Evolutionary conservation across 2,113 vertebrate genomes (phyloP), one percentile per base, ranked within the genome.

Genomic region (Myodes glareolus): DNA sequence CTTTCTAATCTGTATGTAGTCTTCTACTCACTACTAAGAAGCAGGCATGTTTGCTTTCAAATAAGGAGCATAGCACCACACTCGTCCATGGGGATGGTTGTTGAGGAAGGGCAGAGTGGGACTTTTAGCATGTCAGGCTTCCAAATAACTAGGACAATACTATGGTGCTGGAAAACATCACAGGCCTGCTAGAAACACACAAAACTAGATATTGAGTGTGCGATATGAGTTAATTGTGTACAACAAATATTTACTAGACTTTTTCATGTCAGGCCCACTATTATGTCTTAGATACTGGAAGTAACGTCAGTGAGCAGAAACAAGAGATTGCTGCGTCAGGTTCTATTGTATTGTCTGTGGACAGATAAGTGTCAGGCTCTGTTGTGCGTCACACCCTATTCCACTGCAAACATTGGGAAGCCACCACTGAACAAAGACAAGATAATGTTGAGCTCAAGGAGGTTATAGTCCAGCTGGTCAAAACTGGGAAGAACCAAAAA

Each of bases 391-490:
- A 72, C 11, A 1, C 16, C 52, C 65, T 65, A 45, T 52, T 88
- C 45, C n/a, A 55, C 3, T 63, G 16, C 33, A 92, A 80, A 94
- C 85, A 61, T 9, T 90, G 39, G 45, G 93, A 87, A 78, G 75
- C 92, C 25, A 75, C 78, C 17, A 65, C 23, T 39, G 12, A 96
- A 89, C 31, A 68, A 94, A 96, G 91, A 61, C 50, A 90, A 93
- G 87, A 52, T n/a, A 91, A 77, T 85, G 9, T 29, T 70, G 42
- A 58, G 91, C 50, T 78, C 58, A 23, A 4, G 4, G 65, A 88
- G n/a, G 25, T 76, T 65, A 16, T 61, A 63, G 93, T 86, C 81
- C 84, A 91, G n/a, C 25, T 93, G 82, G 47, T 63, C 88, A 81
- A 10, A 50, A 81, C 10, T 58, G 33, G 27, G 7, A 90, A 58